Evolutionary conservation across 1,140 invertebrate species (phyloP).

Genomic region (Aphelenchoides fujianensis): DNA sequence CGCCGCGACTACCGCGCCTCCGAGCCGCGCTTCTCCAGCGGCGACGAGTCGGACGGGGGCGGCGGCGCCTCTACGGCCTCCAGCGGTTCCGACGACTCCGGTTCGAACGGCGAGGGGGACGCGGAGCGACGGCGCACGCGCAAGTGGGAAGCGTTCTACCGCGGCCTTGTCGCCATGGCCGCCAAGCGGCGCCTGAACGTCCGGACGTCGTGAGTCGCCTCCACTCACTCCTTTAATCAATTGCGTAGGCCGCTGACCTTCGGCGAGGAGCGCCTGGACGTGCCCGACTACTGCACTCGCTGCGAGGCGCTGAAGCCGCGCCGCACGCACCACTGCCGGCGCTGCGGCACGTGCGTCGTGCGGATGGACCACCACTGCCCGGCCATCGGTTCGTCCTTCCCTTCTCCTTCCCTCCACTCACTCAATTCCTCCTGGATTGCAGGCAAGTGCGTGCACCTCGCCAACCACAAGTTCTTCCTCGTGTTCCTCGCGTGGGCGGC

Average conservation of each 20-base stretch:
- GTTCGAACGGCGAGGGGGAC: background rate
- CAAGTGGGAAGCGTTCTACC: constrained; percentile 5
- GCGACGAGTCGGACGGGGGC: background rate
- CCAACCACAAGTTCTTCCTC: constrained; percentile 8
- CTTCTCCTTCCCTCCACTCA: too few species aligned
- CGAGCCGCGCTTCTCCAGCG: background rate
- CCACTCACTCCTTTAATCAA: background rate
- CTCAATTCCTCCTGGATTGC: background rate
- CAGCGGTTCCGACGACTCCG: background rate
- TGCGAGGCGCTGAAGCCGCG: background rate
- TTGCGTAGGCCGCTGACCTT: constrained; percentile 5
- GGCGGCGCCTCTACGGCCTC: background rate
- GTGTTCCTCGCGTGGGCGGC: background rate
- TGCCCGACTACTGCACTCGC: background rate
- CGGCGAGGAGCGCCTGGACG: background rate
- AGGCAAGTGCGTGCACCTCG: background rate
- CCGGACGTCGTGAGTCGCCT: background rate
- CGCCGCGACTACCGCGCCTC: background rate
- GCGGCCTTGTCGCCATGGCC: background rate
- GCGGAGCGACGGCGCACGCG: too few species aligned
- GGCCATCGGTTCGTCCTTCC: too few species aligned
- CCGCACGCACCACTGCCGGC: background rate
- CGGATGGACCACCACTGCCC: constrained; percentile 3
- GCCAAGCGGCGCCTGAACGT: background rate
- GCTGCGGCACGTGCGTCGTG: background rate